Conservation (phyloP, 2,888 invertebrate species). For the Phyllotreta cruciferae region DNA sequence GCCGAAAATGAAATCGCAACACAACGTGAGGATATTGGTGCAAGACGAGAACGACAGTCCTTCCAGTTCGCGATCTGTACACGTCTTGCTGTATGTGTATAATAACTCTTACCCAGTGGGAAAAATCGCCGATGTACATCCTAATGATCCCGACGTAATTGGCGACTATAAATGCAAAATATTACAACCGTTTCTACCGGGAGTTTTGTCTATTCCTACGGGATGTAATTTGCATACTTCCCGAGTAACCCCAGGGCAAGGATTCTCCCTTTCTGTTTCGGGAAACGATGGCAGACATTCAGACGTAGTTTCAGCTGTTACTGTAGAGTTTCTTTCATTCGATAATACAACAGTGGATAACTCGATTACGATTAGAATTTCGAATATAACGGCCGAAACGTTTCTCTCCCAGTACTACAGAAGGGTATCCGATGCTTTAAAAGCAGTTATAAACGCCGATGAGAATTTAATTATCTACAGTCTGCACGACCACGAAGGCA, state of each 20-base stretch:
- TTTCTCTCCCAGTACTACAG: constrained; percentile 82
- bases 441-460: constrained; percentile 69
- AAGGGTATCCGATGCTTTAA: constrained; percentile 74
- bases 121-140: constrained; percentile 91
- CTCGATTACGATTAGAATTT: constrained; percentile 78
- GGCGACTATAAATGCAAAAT: constrained; percentile 90
- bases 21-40: constrained; percentile 76
- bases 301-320: constrained; percentile 86
- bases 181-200: constrained; percentile 68
- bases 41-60: constrained; percentile 92
- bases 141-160: constrained; percentile 88
- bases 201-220: constrained; percentile 73
- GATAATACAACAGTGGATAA: constrained; percentile 84
- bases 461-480: constrained; percentile 77
- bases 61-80: constrained; percentile 82
- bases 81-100: constrained; percentile 79
- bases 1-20: constrained; percentile 83
- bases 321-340: constrained; percentile 81
- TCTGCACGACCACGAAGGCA: constrained; percentile 70
- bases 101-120: constrained; percentile 78
- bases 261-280: constrained; percentile 79
- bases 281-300: constrained; percentile 90
- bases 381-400: constrained; percentile 74
- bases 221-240: constrained; percentile 83
- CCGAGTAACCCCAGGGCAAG: constrained; percentile 73